phyloP scores from a whole-genome alignment of 2,888 invertebrate genomes.

The Apotomis betuletana region DNA sequence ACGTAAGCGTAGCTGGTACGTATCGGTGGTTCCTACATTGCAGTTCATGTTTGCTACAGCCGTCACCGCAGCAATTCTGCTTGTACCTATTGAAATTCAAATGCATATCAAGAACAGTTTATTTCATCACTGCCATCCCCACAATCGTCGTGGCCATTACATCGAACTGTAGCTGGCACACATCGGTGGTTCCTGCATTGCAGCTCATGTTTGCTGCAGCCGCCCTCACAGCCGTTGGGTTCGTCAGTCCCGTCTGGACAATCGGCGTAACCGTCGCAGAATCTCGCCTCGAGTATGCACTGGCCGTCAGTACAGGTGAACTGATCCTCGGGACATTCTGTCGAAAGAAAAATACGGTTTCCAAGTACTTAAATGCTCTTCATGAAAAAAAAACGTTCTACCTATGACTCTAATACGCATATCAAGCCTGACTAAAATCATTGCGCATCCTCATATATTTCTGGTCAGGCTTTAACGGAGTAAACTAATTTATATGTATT shows the following conservation, averaged over 20 bases:
- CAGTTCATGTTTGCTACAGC: constrained; percentile 80
- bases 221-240: constrained; percentile 81
- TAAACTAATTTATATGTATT: too few species aligned
- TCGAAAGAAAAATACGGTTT: constrained; percentile 44
- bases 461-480: too few species aligned
- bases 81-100: too few species aligned
- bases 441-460: too few species aligned
- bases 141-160: constrained; percentile 87
- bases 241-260: constrained; percentile 88
- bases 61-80: constrained; percentile 71
- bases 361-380: too few species aligned
- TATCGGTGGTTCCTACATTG: constrained; percentile 83
- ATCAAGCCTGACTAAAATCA: too few species aligned
- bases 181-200: constrained; percentile 83
- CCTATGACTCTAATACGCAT: too few species aligned
- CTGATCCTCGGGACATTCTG: constrained; percentile 77
- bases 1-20: constrained; percentile 83
- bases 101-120: constrained; percentile 60
- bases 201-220: constrained; percentile 80
- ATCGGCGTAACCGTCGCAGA: constrained; percentile 88
- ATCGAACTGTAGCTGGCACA: constrained; percentile 83
- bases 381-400: too few species aligned
- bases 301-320: constrained; percentile 85
- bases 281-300: constrained; percentile 85
- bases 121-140: constrained; percentile 87